Evolutionary conservation across 1,140 invertebrate genomes (phyloP).

Genomic region (Zaprionus camerounensis): DNA sequence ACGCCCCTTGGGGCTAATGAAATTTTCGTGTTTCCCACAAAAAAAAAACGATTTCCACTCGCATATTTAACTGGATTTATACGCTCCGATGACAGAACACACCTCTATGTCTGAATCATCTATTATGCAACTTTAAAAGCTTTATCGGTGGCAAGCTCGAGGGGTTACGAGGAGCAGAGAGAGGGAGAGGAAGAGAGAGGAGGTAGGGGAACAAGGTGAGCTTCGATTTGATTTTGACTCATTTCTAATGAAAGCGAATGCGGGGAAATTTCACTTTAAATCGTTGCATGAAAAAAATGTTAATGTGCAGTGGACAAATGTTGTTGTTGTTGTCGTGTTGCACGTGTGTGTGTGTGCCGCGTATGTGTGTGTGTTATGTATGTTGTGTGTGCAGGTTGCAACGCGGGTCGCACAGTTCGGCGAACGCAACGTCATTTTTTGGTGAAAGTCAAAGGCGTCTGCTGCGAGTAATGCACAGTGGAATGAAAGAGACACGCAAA

Average conservation of each 20-base stretch:
- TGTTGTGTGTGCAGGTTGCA: slow-evolving; percentile 67
- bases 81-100: slow-evolving; percentile 64
- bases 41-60: slow-evolving; percentile 10
- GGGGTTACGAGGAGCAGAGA: background rate
- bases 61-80: slow-evolving; percentile 16
- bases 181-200: background rate
- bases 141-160: slow-evolving; percentile 8
- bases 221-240: slow-evolving; percentile 49
- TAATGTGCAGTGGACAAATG: slow-evolving; percentile 78
- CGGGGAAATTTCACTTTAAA: slow-evolving; percentile 73
- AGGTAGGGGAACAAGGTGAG: background rate
- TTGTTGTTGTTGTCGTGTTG: slow-evolving; percentile 51
- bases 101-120: slow-evolving; percentile 32
- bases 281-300: slow-evolving; percentile 57
- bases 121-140: slow-evolving; percentile 57
- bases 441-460: slow-evolving; percentile 66
- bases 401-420: slow-evolving; percentile 20
- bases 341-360: slow-evolving; percentile 52
- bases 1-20: slow-evolving; percentile 63
- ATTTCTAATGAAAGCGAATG: slow-evolving; percentile 81
- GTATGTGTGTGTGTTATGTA: slow-evolving; percentile 29
- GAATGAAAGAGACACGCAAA: background rate
- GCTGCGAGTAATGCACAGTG: slow-evolving; percentile 7
- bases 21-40: slow-evolving; percentile 61
- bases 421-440: slow-evolving; percentile 73